A percentile compares a stretch with the other conserved stretches of the same genome.
phyloP scores from a whole-genome alignment of 1,140 invertebrate species.

The Drosophila miranda region DNA sequence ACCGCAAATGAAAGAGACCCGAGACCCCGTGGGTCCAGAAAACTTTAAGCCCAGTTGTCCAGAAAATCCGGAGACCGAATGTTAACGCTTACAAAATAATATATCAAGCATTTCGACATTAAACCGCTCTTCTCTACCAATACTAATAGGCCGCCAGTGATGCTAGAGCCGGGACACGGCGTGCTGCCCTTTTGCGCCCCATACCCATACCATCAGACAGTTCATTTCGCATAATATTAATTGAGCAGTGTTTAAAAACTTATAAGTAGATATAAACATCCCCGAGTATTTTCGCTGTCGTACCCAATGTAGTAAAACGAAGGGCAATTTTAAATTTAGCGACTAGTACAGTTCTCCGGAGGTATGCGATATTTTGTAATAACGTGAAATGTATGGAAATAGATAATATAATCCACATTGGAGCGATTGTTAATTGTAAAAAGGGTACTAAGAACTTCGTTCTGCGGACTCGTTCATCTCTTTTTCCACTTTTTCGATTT shows the following conservation, averaged over 20 bases:
- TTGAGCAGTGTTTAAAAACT: too few species aligned
- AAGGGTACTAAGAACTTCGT: neutral
- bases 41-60: conserved; percentile 45
- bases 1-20: too few species aligned
- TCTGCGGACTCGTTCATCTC: conserved; percentile 25
- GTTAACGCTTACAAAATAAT: neutral
- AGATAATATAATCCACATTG: too few species aligned
- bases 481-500: neutral
- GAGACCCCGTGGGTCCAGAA: conserved; percentile 29
- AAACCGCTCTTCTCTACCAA: too few species aligned
- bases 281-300: neutral
- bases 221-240: too few species aligned
- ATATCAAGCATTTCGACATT: too few species aligned
- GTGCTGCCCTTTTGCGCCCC: too few species aligned
- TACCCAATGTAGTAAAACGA: conserved; percentile 24
- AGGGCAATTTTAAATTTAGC: neutral
- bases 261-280: neutral
- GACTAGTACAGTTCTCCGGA: neutral
- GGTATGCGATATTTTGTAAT: neutral
- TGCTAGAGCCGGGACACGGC: neutral
- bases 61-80: too few species aligned
- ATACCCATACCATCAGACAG: too few species aligned
- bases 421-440: too few species aligned
- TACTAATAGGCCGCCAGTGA: too few species aligned
- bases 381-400: too few species aligned